Conservation (phyloP, 2,797 vertebrate species). For the Tenualosa thibaudeaui region DNA sequence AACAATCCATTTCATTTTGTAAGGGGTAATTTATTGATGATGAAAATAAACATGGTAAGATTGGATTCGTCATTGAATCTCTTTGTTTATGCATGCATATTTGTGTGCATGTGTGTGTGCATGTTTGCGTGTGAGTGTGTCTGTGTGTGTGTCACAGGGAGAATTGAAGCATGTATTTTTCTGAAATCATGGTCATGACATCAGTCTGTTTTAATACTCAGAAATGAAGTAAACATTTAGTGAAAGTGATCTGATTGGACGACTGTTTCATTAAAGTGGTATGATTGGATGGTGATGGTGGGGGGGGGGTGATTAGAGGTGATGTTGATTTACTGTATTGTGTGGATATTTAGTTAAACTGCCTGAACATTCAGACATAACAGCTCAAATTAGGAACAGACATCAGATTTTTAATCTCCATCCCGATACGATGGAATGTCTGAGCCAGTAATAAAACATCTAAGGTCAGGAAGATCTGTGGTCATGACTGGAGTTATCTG, state of each 20-base stretch:
- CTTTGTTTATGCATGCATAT: neutral
- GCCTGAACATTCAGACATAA: too few species aligned
- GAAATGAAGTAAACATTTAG: neutral
- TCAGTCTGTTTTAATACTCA: neutral
- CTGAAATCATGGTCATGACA: neutral
- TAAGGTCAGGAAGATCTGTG: too few species aligned
- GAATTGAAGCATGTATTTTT: neutral
- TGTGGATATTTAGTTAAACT: too few species aligned
- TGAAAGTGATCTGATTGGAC: too few species aligned
- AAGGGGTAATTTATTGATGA: slow-evolving; percentile 73
- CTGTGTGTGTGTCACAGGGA: neutral
- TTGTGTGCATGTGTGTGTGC: neutral
- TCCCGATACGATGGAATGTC: too few species aligned
- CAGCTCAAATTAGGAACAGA: too few species aligned
- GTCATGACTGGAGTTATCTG: too few species aligned
- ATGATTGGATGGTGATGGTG: too few species aligned
- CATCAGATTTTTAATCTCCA: too few species aligned
- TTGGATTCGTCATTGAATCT: neutral
- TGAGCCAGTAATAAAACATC: too few species aligned
- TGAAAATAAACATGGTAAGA: slow-evolving; percentile 53
- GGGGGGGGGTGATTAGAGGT: too few species aligned
- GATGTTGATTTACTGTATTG: too few species aligned
- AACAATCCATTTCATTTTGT: slow-evolving; percentile 66
- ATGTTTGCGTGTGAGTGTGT: neutral
- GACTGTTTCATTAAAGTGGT: neutral